phyloP scores from a whole-genome alignment of 1,140 invertebrate species.

The Sesamia nonagrioides region DNA sequence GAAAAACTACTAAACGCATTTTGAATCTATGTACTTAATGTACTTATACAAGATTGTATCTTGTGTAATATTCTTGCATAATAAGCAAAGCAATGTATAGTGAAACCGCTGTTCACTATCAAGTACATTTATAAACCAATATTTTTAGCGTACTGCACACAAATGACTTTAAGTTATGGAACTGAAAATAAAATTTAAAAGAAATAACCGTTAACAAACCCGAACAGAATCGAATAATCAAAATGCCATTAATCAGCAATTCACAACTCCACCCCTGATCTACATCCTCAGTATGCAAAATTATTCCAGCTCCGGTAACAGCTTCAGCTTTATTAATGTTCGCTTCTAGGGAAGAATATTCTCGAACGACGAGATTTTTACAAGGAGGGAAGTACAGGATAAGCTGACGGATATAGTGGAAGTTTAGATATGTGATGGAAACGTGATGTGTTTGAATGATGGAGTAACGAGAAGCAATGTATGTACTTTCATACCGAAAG shows the following conservation, averaged over 20 bases:
- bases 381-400: conserved; percentile 4
- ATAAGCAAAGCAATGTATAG: too few species aligned
- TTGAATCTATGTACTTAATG: too few species aligned
- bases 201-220: not conserved
- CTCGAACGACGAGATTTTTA: conserved; percentile 13
- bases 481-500: not conserved
- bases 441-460: conserved; percentile 26
- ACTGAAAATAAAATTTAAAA: too few species aligned
- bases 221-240: not conserved
- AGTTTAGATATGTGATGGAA: conserved; percentile 22
- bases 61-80: too few species aligned
- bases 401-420: conserved; percentile 41
- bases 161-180: too few species aligned
- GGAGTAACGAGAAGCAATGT: not conserved
- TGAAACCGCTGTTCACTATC: too few species aligned
- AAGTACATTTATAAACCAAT: too few species aligned
- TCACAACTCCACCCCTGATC: not conserved
- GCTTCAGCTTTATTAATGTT: conserved; percentile 48
- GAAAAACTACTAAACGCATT: too few species aligned
- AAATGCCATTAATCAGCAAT: conserved; percentile 12
- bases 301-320: conserved; percentile 38
- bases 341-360: conserved; percentile 42
- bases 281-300: conserved; percentile 31
- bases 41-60: too few species aligned
- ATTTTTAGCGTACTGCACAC: too few species aligned